Percentiles rank a stretch among this genome's conserved stretches.
These are phyloP conservation scores for Anoplolepis gracilipes DNA, from an alignment of 1,140 invertebrate species.

Conservation along the genomic window DNA sequence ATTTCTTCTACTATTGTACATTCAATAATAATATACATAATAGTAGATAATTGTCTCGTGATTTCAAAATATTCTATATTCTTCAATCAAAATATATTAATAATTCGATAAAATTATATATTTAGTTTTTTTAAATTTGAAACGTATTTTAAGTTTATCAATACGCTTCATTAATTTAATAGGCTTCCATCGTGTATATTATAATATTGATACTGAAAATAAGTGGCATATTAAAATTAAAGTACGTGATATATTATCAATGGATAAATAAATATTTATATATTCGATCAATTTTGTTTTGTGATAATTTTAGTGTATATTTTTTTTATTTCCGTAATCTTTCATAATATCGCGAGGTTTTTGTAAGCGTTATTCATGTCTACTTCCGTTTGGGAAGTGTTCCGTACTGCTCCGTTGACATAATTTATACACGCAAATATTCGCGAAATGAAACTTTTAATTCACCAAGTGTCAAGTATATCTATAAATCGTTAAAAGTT, in stretches of 20 bases:
- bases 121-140: not conserved
- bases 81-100: conserved; percentile 15
- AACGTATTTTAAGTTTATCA: not conserved
- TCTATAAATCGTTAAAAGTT: not conserved
- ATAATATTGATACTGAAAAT: not conserved
- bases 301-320: not conserved
- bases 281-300: not conserved
- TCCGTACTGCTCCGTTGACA: conserved; percentile 58
- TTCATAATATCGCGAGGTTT: not conserved
- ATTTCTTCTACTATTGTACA: not conserved
- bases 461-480: not conserved
- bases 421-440: not conserved
- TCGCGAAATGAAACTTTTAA: conserved; percentile 4
- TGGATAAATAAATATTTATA: not conserved
- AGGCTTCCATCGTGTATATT: not conserved
- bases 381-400: conserved; percentile 20
- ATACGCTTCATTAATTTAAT: conserved; percentile 27
- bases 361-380: conserved; percentile 38
- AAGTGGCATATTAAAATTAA: not conserved
- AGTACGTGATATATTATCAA: not conserved
- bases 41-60: not conserved
- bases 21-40: not conserved
- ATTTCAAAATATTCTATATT: not conserved
- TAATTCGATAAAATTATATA: conserved; percentile 36
- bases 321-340: conserved; percentile 7